Conservation (phyloP, 2,113 vertebrate species). For the Tyrannus savana region DNA sequence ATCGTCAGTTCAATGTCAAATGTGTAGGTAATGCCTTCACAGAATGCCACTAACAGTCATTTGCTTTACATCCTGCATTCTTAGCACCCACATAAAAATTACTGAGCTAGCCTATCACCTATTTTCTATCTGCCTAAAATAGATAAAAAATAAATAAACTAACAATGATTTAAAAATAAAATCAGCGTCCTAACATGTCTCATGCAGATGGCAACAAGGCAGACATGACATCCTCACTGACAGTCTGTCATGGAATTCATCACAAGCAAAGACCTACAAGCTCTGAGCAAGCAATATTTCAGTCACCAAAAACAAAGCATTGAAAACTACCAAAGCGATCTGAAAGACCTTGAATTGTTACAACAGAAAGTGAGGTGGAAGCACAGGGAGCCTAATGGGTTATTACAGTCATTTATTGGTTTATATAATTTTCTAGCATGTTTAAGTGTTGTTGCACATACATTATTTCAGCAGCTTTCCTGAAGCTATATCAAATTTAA, state of each 20-base stretch:
- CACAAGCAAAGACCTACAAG: not conserved
- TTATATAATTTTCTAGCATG: not conserved
- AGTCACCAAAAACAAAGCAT: not conserved
- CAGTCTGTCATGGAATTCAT: not conserved
- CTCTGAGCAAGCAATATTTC: not conserved
- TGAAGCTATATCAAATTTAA: not conserved
- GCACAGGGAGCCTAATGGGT: not conserved
- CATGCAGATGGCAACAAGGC: not conserved
- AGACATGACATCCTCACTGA: not conserved
- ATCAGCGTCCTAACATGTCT: not conserved
- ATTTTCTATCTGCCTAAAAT: not conserved
- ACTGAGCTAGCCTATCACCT: not conserved
- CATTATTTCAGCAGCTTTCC: not conserved
- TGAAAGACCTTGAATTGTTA: not conserved
- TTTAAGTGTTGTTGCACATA: not conserved
- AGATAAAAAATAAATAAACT: not conserved
- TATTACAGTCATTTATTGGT: not conserved
- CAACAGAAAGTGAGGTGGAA: not conserved
- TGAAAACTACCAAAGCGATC: not conserved
- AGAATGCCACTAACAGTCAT: not conserved
- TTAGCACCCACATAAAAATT: not conserved
- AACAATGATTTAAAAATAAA: not conserved
- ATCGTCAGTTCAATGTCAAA: not conserved
- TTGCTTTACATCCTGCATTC: not conserved
- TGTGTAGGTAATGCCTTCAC: not conserved